Conservation (phyloP, 23 tunicate genomes). For the Ascidia mentula region DNA sequence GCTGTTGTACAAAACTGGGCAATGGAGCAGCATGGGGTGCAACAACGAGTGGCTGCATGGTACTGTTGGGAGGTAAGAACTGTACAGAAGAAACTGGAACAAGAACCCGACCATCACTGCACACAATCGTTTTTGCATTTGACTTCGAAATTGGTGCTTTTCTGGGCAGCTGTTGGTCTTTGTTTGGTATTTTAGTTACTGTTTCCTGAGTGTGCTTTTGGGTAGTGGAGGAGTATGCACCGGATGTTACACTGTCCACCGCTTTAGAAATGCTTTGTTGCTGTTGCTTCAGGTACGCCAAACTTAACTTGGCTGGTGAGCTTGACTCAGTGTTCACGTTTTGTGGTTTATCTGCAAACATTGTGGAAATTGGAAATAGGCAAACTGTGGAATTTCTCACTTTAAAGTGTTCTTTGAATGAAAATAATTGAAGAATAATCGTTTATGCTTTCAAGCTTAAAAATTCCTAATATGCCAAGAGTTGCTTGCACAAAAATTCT, state of each 20-base stretch:
- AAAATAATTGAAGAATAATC: too few species aligned
- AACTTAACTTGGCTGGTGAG: slow-evolving; percentile 35
- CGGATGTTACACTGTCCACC: slow-evolving; percentile 29
- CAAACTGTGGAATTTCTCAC: too few species aligned
- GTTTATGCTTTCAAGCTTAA: too few species aligned
- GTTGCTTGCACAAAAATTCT: too few species aligned
- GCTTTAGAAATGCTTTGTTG: slow-evolving; percentile 42
- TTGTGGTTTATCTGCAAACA: not conserved
- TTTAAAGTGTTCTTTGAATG: too few species aligned
- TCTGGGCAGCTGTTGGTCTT: not conserved
- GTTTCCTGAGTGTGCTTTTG: not conserved
- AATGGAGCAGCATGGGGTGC: not conserved
- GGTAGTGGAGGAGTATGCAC: not conserved
- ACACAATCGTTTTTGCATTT: slow-evolving; percentile 13
- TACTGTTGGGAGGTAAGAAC: not conserved
- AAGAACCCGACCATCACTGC: slow-evolving; percentile 11
- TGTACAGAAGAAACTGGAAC: slow-evolving; percentile 23
- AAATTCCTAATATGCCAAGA: too few species aligned
- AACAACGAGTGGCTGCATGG: not conserved
- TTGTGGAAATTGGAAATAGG: too few species aligned
- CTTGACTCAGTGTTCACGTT: not conserved
- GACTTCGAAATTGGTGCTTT: not conserved
- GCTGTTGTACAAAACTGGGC: not conserved
- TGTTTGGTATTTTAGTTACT: not conserved
- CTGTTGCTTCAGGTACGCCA: slow-evolving; percentile 45